These are phyloP conservation scores for Drosophila kurseongensis DNA, from an alignment of 1,140 invertebrate genomes.

Conservation along the genomic window DNA sequence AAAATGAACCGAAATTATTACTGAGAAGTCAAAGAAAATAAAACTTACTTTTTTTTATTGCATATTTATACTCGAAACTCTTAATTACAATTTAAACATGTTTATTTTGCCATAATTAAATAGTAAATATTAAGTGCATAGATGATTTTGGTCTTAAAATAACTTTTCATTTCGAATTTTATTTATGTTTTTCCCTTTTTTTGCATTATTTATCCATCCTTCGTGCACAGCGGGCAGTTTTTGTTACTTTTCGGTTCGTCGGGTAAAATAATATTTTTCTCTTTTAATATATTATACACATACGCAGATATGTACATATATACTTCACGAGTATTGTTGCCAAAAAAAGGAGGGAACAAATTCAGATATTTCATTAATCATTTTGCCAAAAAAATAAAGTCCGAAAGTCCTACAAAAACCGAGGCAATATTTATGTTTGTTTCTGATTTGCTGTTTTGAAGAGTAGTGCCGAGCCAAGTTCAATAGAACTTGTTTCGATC, in stretches of 20 bases:
- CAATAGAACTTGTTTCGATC: slow-evolving; percentile 76
- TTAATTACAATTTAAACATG: too few species aligned
- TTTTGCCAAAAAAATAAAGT: slow-evolving; percentile 51
- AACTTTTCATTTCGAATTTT: background rate
- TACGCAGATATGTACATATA: slow-evolving; percentile 6
- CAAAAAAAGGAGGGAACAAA: slow-evolving; percentile 26
- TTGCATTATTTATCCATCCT: slow-evolving; percentile 25
- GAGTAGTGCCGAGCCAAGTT: slow-evolving; percentile 59
- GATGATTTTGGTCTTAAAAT: background rate
- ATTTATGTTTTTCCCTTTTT: slow-evolving; percentile 17
- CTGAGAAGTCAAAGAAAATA: too few species aligned
- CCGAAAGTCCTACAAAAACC: slow-evolving; percentile 43
- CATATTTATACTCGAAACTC: too few species aligned
- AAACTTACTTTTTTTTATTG: too few species aligned
- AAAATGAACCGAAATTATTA: background rate
- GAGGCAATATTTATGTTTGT: slow-evolving; percentile 33
- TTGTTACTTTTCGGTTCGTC: slow-evolving; percentile 13
- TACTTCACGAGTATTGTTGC: slow-evolving; percentile 18
- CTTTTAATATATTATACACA: slow-evolving; percentile 44
- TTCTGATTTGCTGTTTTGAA: slow-evolving; percentile 34
- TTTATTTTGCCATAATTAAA: too few species aligned
- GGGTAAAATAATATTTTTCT: slow-evolving; percentile 56
- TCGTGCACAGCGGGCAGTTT: slow-evolving; percentile 56
- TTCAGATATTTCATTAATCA: slow-evolving; percentile 69
- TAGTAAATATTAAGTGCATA: background rate